Evolutionary conservation across 2,113 vertebrate genomes (phyloP), one percentile per base, ranked within the genome.

Genomic region (Bambusicola thoracicus): DNA sequence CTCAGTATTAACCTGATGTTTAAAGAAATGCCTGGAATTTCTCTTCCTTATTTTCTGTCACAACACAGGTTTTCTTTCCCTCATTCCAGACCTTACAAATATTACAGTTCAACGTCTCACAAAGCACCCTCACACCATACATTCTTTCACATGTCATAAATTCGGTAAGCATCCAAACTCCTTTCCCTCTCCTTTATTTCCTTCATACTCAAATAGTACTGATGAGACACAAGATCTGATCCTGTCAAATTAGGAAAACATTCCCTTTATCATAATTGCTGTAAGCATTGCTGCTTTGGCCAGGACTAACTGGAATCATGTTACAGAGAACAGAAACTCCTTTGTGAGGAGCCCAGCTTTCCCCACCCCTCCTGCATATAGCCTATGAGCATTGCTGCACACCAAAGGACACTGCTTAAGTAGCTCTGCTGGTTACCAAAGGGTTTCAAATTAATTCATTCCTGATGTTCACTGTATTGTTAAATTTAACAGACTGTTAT

Each of bases 301-400:
- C 77, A 75, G 74, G 27, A 74, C 89, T 94, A 49, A 62, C 70
- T 44, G 92, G 95, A 95, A 84, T 96, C 95, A 70, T 41, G 74
- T 95, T 95, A 96, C 95, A 61, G 67, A 93, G 87, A 96, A 97
- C 95, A 96, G 87, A 96, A 94, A 72, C 67, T 90, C 82, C 93
- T 93, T 96, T 93, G 95, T 96, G 91, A 93, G 95, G 85, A 89
- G 62, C 69, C 88, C 1, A 0, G 53, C 81, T 85, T 56, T 81
- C 70, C 82, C 81, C 77, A 83, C 82, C 85, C 94, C 75, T 93
- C 67, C 79, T 92, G 90, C 87, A 85, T 93, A 92, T 96, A 92
- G 84, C 2, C 0, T 30, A 96, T 27, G 69, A 93, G 82, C 51
- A 92, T 69, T 66, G 95, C 63, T 81, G 68, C 40, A 65, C 2